Base-by-base conservation (phyloP, 2,797 vertebrate genomes). In the Thripadectes ignobilis region DNA sequence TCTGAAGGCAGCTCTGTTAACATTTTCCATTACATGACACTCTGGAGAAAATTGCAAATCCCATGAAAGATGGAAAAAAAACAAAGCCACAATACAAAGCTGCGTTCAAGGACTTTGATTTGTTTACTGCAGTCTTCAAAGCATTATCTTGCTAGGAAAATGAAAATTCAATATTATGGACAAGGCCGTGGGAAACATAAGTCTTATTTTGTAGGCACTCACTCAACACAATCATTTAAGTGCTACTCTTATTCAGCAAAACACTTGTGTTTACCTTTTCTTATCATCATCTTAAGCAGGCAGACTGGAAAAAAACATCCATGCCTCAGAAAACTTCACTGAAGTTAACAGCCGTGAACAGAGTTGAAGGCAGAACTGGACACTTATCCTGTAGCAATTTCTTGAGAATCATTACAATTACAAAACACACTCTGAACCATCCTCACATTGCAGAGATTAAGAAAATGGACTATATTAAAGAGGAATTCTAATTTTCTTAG, bases 1-100 rank as follows among this genome's bases (percentile, higher is more conserved):
- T 95, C 95, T 96, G 87, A 94, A 91, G 49, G 72, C n/a, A 93
- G 57, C 54, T 95, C 85, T 93, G 80, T 66, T 92, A 79, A 78
- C 46, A 88, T 97, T 97, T 97, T 92, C 39, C 67, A 78, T 89
- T 86, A 96, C 72, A 74, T 48, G 77, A 87, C 14, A 22, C 93
- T 88, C 77, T 5, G 10, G 75, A 93, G 77, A 91, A 96, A 94
- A 92, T 80, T 95, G 72, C 49, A 94, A 88, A 91, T 46, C 54
- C 43, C 36, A 34, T 71, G 74, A 85, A 88, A 77, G 10, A 59
- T 14, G 58, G 24, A 59, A 79, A 62, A 79, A 46, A 5, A 32
- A 21, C 32, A 67, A 79, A 84, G 12, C 23, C 48, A 71, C 38
- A 24, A 36, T 62, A 49, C 57, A 67, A 88, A 73, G 49, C 46